Evolutionary conservation across 1,140 invertebrate genomes (phyloP).

Genomic region (Planococcus citri): DNA sequence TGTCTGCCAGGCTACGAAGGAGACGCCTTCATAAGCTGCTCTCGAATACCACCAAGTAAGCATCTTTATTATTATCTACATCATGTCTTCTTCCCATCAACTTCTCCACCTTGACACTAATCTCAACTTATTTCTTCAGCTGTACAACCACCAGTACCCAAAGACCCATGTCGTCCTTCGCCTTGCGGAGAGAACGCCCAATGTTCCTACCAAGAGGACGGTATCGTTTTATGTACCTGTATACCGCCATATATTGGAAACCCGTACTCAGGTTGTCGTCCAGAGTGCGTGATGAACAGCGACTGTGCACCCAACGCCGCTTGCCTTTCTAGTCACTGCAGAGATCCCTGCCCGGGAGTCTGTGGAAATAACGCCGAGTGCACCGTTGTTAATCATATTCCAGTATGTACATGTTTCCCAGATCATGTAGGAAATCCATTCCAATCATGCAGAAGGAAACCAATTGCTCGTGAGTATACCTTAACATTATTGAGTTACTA

Average conservation of each 20-base stretch:
- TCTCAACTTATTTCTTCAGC: slow-evolving; percentile 25
- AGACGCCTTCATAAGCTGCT: slow-evolving; percentile 67
- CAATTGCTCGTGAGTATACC: slow-evolving; percentile 28
- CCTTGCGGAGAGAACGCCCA: slow-evolving; percentile 70
- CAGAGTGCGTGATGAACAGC: slow-evolving; percentile 63
- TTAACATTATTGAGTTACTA: background rate
- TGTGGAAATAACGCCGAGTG: slow-evolving; percentile 69
- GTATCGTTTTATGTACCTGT: slow-evolving; percentile 57
- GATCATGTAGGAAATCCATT: slow-evolving; percentile 71
- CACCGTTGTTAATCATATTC: slow-evolving; percentile 64
- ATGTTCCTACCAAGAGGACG: slow-evolving; percentile 47
- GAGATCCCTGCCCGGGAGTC: slow-evolving; percentile 70
- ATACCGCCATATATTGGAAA: slow-evolving; percentile 69
- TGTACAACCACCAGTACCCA: slow-evolving; percentile 30
- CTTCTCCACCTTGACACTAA: background rate
- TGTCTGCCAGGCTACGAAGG: slow-evolving; percentile 62
- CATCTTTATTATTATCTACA: background rate
- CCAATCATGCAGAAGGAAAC: slow-evolving; percentile 52
- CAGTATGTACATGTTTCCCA: slow-evolving; percentile 59
- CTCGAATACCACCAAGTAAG: slow-evolving; percentile 37
- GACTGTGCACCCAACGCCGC: slow-evolving; percentile 66
- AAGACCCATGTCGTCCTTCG: slow-evolving; percentile 60
- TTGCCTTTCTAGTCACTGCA: slow-evolving; percentile 71
- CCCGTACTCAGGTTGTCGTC: slow-evolving; percentile 42
- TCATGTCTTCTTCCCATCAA: slow-evolving; percentile 27